A percentile compares a stretch with the other conserved stretches of the same genome.
These are phyloP conservation scores for Trachymyrmex septentrionalis DNA, from an alignment of 1,140 invertebrate genomes.

Conservation along the genomic window DNA sequence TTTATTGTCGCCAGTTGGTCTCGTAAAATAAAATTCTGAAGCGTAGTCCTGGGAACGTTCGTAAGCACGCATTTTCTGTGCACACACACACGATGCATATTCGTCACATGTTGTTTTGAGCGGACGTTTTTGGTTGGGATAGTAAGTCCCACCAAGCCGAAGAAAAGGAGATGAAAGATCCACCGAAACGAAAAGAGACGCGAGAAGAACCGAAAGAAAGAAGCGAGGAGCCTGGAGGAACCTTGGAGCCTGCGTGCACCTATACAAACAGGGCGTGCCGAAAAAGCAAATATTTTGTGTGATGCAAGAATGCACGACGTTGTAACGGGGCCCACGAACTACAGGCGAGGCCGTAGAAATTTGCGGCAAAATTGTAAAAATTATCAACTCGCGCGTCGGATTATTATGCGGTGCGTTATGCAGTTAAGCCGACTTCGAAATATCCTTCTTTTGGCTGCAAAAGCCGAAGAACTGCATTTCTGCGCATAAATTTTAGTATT, in stretches of 20 bases:
- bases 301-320: constrained; percentile 82
- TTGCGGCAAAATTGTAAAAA: constrained; percentile 14
- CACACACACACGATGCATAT: constrained; percentile 3
- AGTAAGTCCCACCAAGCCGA: constrained; percentile 70
- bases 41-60: constrained; percentile 3
- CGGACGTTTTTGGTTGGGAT: constrained; percentile 80
- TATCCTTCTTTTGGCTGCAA: background rate
- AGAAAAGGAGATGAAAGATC: constrained; percentile 79
- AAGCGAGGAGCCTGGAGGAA: constrained; percentile 77
- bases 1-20: constrained; percentile 17
- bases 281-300: constrained; percentile 85
- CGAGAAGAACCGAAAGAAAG: constrained; percentile 75
- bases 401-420: background rate
- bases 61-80: constrained; percentile 4
- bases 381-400: background rate
- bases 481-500: background rate
- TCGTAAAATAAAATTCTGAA: constrained; percentile 40
- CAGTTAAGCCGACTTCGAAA: background rate
- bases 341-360: constrained; percentile 4
- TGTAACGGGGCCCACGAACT: constrained; percentile 59
- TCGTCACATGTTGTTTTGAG: constrained; percentile 80
- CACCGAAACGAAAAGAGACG: constrained; percentile 75
- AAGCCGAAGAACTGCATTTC: background rate
- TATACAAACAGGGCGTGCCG: constrained; percentile 81
- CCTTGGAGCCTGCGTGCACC: constrained; percentile 74